These are phyloP conservation scores for Diloba caeruleocephala DNA, from an alignment of 2,888 invertebrate genomes.

Conservation along the genomic window DNA sequence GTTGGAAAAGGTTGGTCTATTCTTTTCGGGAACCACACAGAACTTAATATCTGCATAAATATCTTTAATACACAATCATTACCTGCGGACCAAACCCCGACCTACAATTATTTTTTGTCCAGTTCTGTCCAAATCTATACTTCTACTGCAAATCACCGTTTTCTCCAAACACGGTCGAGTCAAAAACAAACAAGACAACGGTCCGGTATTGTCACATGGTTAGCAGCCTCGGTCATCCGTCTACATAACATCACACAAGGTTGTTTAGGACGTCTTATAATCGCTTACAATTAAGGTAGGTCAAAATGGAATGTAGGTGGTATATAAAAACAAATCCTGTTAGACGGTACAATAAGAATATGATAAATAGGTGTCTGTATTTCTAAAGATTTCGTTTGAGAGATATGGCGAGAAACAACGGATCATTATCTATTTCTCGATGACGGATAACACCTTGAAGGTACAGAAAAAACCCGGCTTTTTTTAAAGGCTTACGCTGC, in stretches of 20 bases:
- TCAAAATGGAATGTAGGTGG: constrained; percentile 37
- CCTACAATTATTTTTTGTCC: background rate
- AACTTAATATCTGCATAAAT: too few species aligned
- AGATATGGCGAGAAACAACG: too few species aligned
- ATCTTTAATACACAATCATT: too few species aligned
- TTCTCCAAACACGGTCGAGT: constrained; percentile 5
- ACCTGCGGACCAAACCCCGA: too few species aligned
- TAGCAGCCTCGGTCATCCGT: constrained; percentile 37
- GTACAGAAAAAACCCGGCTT: too few species aligned
- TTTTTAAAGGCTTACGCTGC: too few species aligned
- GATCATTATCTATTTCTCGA: too few species aligned
- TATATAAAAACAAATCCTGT: constrained; percentile 53
- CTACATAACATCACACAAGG: constrained; percentile 56
- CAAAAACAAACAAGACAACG: constrained; percentile 20
- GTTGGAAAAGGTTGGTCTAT: too few species aligned
- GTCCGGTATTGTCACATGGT: constrained; percentile 34
- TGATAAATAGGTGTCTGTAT: constrained; percentile 39
- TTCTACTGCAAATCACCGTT: constrained; percentile 4
- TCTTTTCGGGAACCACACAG: too few species aligned
- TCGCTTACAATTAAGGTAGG: constrained; percentile 57
- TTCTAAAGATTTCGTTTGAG: constrained; percentile 15
- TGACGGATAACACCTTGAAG: too few species aligned
- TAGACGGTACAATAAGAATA: constrained; percentile 33
- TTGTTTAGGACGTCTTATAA: constrained; percentile 60
- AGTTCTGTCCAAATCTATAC: background rate